phyloP scores from a whole-genome alignment of 2,888 invertebrate genomes.

The Cheiracanthium punctorium region DNA sequence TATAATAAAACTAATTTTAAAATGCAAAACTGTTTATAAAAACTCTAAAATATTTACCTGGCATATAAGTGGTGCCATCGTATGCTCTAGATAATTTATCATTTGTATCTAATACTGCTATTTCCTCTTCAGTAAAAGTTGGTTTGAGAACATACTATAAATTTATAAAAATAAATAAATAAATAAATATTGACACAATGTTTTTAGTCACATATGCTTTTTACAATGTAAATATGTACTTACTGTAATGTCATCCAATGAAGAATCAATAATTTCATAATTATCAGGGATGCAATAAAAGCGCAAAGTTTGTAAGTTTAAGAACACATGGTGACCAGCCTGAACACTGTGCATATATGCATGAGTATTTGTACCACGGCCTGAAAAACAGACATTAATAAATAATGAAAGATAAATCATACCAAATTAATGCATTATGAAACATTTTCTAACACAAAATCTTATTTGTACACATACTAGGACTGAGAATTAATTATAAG shows the following conservation, averaged over 20 bases:
- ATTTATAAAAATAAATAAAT: too few relatives aligned
- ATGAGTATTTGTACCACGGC: constrained; percentile 97
- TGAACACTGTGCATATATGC: constrained; percentile 99
- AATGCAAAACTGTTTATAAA: neutral
- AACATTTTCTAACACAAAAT: too few relatives aligned
- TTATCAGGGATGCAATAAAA: constrained; percentile 99
- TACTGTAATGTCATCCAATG: constrained; percentile 93
- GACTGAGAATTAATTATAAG: too few relatives aligned
- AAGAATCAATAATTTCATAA: constrained; percentile 98
- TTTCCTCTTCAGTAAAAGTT: constrained; percentile 90
- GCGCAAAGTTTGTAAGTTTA: constrained; percentile 95
- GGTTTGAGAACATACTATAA: constrained; percentile 94
- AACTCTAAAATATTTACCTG: constrained; percentile 80
- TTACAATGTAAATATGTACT: neutral
- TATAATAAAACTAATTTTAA: neutral
- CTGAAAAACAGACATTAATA: constrained; percentile 80
- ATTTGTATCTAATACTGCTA: constrained; percentile 85
- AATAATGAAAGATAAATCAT: too few relatives aligned
- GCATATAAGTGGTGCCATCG: constrained; percentile 96
- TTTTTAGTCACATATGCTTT: neutral
- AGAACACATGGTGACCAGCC: constrained; percentile 97
- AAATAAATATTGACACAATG: neutral
- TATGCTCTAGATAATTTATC: constrained; percentile 94
- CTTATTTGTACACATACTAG: too few relatives aligned
- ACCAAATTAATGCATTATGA: too few relatives aligned